These are phyloP conservation scores for Aegithalos caudatus DNA, from an alignment of 2,113 vertebrate species.

Conservation along the genomic window DNA sequence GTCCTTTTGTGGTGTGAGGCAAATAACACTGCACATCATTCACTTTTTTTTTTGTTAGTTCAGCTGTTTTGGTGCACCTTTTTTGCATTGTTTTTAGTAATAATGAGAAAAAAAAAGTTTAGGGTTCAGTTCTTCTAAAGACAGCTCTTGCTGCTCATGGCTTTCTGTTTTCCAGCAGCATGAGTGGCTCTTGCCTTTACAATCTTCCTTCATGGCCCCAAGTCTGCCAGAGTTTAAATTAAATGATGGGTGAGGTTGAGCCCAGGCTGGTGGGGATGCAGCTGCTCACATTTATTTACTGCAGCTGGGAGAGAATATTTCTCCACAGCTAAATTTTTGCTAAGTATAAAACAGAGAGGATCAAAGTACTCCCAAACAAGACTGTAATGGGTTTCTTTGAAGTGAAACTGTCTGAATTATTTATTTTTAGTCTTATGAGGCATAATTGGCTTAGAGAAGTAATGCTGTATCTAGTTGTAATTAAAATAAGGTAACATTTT, in stretches of 20 bases:
- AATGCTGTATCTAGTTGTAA: neutral
- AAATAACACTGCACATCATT: neutral
- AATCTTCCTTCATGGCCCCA: neutral
- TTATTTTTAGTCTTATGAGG: conserved; percentile 5
- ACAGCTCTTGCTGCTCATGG: neutral
- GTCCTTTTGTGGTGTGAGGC: neutral
- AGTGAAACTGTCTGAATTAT: conserved; percentile 33
- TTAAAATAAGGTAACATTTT: conserved; percentile 58
- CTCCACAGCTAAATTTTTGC: neutral
- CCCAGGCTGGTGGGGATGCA: neutral
- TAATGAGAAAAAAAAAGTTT: neutral
- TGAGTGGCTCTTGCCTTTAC: neutral
- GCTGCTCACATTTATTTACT: neutral
- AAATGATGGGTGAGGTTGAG: neutral
- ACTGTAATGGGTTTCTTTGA: conserved; percentile 24
- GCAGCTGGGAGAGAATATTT: neutral
- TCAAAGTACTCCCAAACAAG: conserved; percentile 27
- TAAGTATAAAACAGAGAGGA: neutral
- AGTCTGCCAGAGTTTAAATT: neutral
- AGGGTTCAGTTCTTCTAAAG: neutral
- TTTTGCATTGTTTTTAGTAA: neutral
- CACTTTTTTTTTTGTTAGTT: neutral
- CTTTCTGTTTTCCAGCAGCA: neutral
- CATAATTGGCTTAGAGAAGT: conserved; percentile 25
- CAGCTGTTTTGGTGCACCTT: neutral